phyloP scores from a whole-genome alignment of 2,888 invertebrate genomes.

The Ptychoptera contaminata region DNA sequence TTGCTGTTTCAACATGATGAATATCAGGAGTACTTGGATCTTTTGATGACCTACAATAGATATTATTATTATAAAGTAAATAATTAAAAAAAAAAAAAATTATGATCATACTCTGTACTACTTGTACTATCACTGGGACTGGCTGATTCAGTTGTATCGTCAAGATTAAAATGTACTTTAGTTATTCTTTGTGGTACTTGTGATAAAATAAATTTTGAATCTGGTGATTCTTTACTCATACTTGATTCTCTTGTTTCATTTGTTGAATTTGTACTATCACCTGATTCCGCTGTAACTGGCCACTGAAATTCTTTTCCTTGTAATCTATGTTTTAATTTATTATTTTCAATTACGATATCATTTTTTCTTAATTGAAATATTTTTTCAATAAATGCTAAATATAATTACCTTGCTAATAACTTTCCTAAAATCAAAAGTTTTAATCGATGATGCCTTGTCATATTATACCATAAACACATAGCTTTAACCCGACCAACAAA shows the following conservation, averaged over 20 bases:
- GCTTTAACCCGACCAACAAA: conserved; percentile 39
- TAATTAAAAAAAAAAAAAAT: background rate
- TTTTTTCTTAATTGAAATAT: background rate
- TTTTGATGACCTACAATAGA: conserved; percentile 7
- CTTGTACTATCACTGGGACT: conserved; percentile 27
- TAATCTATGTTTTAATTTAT: conserved; percentile 14
- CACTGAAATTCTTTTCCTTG: conserved; percentile 29
- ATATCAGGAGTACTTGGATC: conserved; percentile 14
- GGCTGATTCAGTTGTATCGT: conserved; percentile 18
- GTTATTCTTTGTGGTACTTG: conserved; percentile 9
- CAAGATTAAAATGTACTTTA: conserved; percentile 28
- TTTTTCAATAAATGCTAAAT: background rate
- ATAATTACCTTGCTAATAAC: conserved; percentile 33
- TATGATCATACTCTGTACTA: conserved; percentile 25
- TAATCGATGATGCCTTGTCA: conserved; percentile 66
- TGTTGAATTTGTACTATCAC: conserved; percentile 23
- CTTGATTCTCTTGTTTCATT: conserved; percentile 8
- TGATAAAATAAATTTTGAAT: background rate
- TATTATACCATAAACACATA: conserved; percentile 85
- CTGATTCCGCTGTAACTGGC: conserved; percentile 26
- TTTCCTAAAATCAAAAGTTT: conserved; percentile 61
- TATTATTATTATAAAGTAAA: background rate
- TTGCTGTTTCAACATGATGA: conserved; percentile 16
- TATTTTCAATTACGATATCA: background rate
- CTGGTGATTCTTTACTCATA: conserved; percentile 8